These are phyloP conservation scores for Tamandua tetradactyla DNA, from an alignment of 2,797 vertebrate species.

Conservation along the genomic window DNA sequence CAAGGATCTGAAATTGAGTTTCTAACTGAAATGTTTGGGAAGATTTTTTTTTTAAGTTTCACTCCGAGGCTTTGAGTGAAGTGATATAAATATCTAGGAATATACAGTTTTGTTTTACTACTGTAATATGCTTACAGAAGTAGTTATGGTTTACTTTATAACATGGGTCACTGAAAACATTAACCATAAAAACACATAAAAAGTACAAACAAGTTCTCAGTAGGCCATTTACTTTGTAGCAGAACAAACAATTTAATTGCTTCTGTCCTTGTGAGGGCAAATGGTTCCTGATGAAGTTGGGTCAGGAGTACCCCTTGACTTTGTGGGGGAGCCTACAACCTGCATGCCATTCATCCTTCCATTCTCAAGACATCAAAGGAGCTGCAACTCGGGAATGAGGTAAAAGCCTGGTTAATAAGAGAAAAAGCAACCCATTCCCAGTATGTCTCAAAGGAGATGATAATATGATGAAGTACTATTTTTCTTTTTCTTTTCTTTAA, in stretches of 20 bases:
- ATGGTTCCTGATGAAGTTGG: background rate
- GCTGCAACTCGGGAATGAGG: background rate
- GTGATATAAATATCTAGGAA: conserved; percentile 74
- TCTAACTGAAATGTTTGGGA: conserved; percentile 66
- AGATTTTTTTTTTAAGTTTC: conserved; percentile 50
- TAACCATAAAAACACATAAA: conserved; percentile 58
- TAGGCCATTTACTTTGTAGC: conserved; percentile 61
- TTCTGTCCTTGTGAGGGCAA: background rate
- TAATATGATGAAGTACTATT: background rate
- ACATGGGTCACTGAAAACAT: conserved; percentile 75
- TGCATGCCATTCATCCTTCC: background rate
- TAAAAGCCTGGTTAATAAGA: background rate
- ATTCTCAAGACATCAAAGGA: background rate
- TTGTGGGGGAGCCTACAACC: background rate
- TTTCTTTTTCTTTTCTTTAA: background rate
- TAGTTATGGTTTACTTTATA: conserved; percentile 68
- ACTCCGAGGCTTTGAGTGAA: conserved; percentile 75
- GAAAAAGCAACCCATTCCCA: background rate
- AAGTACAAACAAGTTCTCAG: conserved; percentile 74
- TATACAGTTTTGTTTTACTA: conserved; percentile 62
- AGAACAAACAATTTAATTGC: conserved; percentile 64
- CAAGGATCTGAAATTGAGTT: conserved; percentile 75
- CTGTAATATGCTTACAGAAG: conserved; percentile 64
- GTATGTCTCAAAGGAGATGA: background rate
- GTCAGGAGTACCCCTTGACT: background rate